Evolutionary conservation across 37 sponge, comb jelly and placozoan species (phyloP).

Genomic region (Ephydatia muelleri): DNA sequence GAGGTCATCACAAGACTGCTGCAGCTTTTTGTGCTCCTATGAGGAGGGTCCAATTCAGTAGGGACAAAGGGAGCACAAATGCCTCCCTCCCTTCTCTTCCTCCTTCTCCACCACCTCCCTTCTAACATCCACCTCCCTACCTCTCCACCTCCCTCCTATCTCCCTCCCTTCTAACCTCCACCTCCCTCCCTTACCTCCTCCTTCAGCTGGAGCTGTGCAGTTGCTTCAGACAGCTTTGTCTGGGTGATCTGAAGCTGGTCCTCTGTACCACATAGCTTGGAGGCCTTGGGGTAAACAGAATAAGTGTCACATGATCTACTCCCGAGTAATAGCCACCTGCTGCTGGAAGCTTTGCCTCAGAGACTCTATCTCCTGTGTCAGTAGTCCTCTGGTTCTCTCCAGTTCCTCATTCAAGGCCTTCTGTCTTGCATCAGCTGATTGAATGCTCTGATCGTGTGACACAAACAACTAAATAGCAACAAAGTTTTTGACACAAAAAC

Average conservation of each 20-base stretch:
- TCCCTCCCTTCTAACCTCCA: background rate
- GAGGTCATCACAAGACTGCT: background rate
- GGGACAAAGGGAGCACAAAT: background rate
- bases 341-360: background rate
- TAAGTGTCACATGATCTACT: background rate
- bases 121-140: background rate
- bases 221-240: background rate
- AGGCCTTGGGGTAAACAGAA: background rate
- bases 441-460: background rate
- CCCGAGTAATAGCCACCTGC: background rate
- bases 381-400: background rate
- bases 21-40: background rate
- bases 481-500: too few relatives aligned
- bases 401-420: background rate
- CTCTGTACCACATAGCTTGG: background rate
- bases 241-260: background rate
- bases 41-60: background rate
- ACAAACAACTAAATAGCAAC: too few relatives aligned
- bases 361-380: background rate
- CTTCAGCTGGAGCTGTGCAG: background rate
- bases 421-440: background rate
- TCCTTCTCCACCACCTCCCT: background rate
- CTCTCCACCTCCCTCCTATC: constrained; percentile 2
- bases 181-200: constrained; percentile 20
- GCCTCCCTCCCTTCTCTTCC: background rate